Base-by-base conservation (phyloP, 2,113 vertebrate genomes). In the Australoheros scitulus region DNA sequence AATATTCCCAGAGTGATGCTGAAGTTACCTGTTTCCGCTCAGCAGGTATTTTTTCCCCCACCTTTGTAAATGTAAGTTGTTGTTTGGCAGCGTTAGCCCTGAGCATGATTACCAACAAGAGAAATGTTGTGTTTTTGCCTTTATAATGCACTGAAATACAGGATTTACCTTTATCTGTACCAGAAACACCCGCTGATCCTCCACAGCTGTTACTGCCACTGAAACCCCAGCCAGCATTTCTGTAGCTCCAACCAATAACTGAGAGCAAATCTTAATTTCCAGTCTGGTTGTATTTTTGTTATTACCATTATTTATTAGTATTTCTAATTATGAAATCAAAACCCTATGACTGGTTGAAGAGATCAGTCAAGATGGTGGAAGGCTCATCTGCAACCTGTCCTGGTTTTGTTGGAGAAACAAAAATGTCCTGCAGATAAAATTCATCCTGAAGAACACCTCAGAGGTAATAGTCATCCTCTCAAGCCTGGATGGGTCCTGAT, bases 261-360 rank as follows among this genome's bases (percentile, higher is more conserved):
- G 63, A 43, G 38, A 47, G 41, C 64, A 22, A 29, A 0, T 29
- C 64, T 2, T 3, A 11, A 26, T 68, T 26, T 18, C 22, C 64
- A 47, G 22, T 26, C 64, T 22, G 11, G 41, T 18, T 50, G 64
- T 22, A 18, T n/a, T 47, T 11, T 3, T 47, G 0, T 50, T 70
- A 18, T 50, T 17, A 50, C 11, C 11, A 41, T 41, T 29, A 68
- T 50, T 0, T 68, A 0, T 29, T 18, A 15, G 26, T 18, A 50
- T 18, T 70, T 2, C 2, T 50, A 50, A 70, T 29, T 50, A 47
- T 29, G 18, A 18, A 68, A 29, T 50, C 41, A 29, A 70, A 13
- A 47, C 41, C 17, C 6, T 18, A 6, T 50, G 15, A 17, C 47
- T 17, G 43, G 43, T 14, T 15, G 43, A 14, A 47, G 14, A 47